Evolutionary conservation across 2,888 invertebrate genomes (phyloP), one percentile per base, ranked within the genome.

Genomic region (Caradrina clavipalpis): DNA sequence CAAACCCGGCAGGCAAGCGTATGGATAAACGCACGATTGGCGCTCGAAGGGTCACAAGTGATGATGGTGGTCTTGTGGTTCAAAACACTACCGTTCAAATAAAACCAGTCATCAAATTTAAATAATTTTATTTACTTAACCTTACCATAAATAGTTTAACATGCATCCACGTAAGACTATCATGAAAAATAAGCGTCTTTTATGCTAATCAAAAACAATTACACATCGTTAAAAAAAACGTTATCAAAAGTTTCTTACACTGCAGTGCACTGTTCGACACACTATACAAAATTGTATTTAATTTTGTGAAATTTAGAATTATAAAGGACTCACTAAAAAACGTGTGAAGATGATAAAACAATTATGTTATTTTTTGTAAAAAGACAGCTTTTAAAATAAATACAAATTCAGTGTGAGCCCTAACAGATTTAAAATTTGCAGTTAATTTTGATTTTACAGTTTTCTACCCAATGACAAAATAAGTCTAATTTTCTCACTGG

Each of bases 91-190:
- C 67, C 65, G 61, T 70, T 68, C 15, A 39, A 67, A 26, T 54
- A 69, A 84, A 78, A 78, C 42, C 17, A 60, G 5, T 13, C 0
- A 61, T 70, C 77, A 84, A 84, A 84, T 93, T 94, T 92, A 93
- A 93, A 93, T 94, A 91, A 90, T 93, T 94, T 94, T 94, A 94
- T 93, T 94, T 89, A 85, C 91, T 93, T 94, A 93, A 83, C 70
- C 84, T 91, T 92, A 94, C 87, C 83, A 89, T 91, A 91, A 90
- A 92, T 93, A 89, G 84, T 89, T 85, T 91, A 95, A 95, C 95
- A 95, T 95, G 94, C 95, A 93, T 92, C 87, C 93, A 91, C 90
- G 86, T 91, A 89, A 84, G 73, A 86, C 92, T 93, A 93, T 92
- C 91, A 92, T 87, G 90, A 86, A 89, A 91, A 92, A 90, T 91